Evolutionary conservation across 2,113 vertebrate genomes (phyloP).

Genomic region (Nothocercus julius): DNA sequence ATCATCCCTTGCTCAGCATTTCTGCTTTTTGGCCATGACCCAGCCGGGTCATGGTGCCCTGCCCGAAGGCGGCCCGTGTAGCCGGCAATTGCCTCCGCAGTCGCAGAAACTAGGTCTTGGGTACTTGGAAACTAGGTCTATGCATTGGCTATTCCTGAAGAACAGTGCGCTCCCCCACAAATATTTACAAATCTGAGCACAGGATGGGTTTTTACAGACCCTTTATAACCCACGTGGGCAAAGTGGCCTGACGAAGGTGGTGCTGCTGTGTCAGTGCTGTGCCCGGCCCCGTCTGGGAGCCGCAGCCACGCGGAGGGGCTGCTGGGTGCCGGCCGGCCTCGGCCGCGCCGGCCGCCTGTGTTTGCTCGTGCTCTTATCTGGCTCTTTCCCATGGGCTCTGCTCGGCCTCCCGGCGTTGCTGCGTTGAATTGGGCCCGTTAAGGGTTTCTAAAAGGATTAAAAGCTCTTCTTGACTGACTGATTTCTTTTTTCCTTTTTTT

Average conservation of each 20-base stretch:
- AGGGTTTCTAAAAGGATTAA: slow-evolving; percentile 2
- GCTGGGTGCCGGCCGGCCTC: too few species aligned
- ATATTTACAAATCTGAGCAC: background rate
- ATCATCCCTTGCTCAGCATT: accelerated
- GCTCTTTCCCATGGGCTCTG: background rate
- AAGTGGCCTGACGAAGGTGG: background rate
- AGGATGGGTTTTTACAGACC: background rate
- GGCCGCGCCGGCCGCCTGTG: background rate
- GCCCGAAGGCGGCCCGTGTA: accelerated
- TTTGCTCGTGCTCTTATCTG: background rate
- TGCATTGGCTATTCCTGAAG: background rate
- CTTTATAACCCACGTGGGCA: background rate
- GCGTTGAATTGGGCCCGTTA: background rate
- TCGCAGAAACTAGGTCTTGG: background rate
- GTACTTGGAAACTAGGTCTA: background rate
- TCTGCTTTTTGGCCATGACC: background rate
- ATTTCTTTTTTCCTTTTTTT: background rate
- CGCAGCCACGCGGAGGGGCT: background rate
- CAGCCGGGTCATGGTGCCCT: background rate
- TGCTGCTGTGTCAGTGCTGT: background rate
- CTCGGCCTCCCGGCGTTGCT: background rate
- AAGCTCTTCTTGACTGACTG: background rate
- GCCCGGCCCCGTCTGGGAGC: background rate
- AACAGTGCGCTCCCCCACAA: background rate
- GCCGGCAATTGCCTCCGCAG: background rate